phyloP scores from a whole-genome alignment of 2,797 vertebrate genomes.

The Sparidentex hasta region DNA sequence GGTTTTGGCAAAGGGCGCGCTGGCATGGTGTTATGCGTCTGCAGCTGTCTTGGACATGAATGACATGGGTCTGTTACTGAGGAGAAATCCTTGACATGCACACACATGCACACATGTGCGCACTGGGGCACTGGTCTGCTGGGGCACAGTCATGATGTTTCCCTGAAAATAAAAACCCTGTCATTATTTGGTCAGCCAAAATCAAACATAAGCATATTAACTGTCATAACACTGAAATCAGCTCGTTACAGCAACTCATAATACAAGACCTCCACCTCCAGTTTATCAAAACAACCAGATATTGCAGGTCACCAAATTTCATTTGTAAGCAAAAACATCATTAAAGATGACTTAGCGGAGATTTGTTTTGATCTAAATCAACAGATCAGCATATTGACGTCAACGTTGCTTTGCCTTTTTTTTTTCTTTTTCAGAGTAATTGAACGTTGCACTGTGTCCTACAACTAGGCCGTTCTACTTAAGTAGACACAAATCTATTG shows the following conservation, averaged over 20 bases:
- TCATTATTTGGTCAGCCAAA: slow-evolving; percentile 26
- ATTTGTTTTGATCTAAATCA: slow-evolving; percentile 76
- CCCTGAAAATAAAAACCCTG: slow-evolving; percentile 23
- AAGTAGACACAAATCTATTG: slow-evolving; percentile 20
- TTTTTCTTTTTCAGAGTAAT: slow-evolving; percentile 12
- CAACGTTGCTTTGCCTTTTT: slow-evolving; percentile 22
- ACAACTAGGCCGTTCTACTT: slow-evolving; percentile 11
- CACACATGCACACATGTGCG: slow-evolving; percentile 18
- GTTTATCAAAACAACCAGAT: slow-evolving; percentile 74
- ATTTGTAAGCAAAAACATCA: slow-evolving; percentile 73
- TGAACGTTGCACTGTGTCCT: slow-evolving; percentile 27
- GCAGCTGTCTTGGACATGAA: slow-evolving; percentile 75
- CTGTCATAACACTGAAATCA: slow-evolving; percentile 48
- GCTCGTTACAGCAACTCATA: slow-evolving; percentile 41
- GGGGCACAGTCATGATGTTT: slow-evolving; percentile 1
- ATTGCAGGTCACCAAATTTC: slow-evolving; percentile 66
- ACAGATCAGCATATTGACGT: slow-evolving; percentile 65
- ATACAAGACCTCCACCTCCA: slow-evolving; percentile 45
- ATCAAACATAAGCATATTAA: slow-evolving; percentile 22
- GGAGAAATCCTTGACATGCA: slow-evolving; percentile 57
- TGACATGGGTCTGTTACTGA: slow-evolving; percentile 65
- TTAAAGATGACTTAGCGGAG: slow-evolving; percentile 75
- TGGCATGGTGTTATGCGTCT: slow-evolving; percentile 59
- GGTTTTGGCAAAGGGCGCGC: slow-evolving; percentile 67
- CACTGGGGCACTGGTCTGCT: neutral